Evolutionary conservation across 2,888 invertebrate species (phyloP).

Genomic region (Brenthis daphne): DNA sequence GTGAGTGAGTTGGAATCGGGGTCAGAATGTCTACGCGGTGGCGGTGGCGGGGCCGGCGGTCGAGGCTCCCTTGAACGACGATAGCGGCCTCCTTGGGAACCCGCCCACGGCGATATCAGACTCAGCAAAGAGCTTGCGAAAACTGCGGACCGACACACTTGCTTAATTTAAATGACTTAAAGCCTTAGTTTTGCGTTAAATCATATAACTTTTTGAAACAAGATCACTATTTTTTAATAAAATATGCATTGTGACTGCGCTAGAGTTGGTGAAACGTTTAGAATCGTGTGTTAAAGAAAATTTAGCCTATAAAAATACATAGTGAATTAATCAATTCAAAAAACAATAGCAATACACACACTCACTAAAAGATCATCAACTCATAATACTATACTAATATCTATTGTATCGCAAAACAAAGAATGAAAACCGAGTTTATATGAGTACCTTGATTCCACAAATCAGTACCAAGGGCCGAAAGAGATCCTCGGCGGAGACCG

Average conservation of each 20-base stretch:
- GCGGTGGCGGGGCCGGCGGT: constrained; percentile 66
- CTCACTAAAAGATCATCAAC: background rate
- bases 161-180: constrained; percentile 21
- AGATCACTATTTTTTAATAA: background rate
- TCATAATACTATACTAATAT: constrained; percentile 4
- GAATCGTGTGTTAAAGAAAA: background rate
- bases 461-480: constrained; percentile 80
- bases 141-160: constrained; percentile 79
- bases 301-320: background rate
- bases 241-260: constrained; percentile 4
- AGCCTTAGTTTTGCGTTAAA: background rate
- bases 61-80: constrained; percentile 89
- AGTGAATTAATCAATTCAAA: background rate
- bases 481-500: constrained; percentile 74
- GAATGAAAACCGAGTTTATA: constrained; percentile 6
- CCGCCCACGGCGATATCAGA: constrained; percentile 86
- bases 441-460: constrained; percentile 41
- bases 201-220: background rate
- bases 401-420: constrained; percentile 5
- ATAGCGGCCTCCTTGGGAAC: constrained; percentile 91
- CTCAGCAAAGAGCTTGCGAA: constrained; percentile 94
- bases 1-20: constrained; percentile 40
- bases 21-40: constrained; percentile 70
- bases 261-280: constrained; percentile 10
- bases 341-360: background rate